These are phyloP conservation scores for Labrus mixtus DNA, from an alignment of 2,113 vertebrate species.

Conservation along the genomic window DNA sequence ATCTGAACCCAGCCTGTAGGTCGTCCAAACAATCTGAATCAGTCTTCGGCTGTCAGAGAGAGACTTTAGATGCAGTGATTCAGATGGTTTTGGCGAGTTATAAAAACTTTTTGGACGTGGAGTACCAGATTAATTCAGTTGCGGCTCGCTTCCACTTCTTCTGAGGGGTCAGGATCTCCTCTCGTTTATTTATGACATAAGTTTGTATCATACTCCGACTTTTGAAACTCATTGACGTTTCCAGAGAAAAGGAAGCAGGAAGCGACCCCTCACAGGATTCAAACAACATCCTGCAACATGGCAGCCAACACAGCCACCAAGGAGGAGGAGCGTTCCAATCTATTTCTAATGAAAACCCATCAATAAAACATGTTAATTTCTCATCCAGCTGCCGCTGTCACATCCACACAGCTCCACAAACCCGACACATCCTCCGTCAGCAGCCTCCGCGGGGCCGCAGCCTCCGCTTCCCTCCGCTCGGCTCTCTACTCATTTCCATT, in stretches of 20 bases:
- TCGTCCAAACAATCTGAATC: too few relatives aligned
- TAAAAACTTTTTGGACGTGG: too few relatives aligned
- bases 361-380: slow-evolving; percentile 64
- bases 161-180: too few relatives aligned
- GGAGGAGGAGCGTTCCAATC: slow-evolving; percentile 7
- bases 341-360: slow-evolving; percentile 60
- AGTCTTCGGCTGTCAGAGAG: too few relatives aligned
- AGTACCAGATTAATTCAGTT: too few relatives aligned
- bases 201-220: too few relatives aligned
- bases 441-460: slow-evolving; percentile 45
- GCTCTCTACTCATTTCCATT: slow-evolving; percentile 66
- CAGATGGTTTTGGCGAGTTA: too few relatives aligned
- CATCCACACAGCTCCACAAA: slow-evolving; percentile 57
- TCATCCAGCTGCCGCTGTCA: slow-evolving; percentile 48
- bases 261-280: slow-evolving; percentile 1
- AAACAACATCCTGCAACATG: not conserved
- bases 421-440: slow-evolving; percentile 47
- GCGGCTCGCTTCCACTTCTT: too few relatives aligned
- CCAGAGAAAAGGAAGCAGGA: not conserved
- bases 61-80: too few relatives aligned
- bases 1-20: too few relatives aligned
- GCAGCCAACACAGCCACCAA: slow-evolving; percentile 6
- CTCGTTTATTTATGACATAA: too few relatives aligned
- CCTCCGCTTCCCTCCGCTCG: slow-evolving; percentile 18
- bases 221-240: not conserved